phyloP scores from a whole-genome alignment of 2,888 invertebrate genomes.

The Heliconius ethilla region DNA sequence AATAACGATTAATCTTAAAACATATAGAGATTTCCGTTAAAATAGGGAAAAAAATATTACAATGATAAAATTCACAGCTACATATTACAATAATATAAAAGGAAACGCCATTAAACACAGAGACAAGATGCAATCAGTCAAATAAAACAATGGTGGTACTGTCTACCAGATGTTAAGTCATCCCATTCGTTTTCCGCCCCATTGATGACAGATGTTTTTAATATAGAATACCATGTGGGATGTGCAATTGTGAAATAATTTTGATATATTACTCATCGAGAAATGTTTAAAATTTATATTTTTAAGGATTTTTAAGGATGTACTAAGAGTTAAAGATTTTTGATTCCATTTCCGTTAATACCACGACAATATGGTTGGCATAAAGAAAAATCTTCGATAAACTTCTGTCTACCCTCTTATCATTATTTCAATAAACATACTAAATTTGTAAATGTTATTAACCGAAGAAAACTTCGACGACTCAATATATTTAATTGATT shows the following conservation, averaged over 20 bases:
- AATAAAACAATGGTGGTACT: conserved; percentile 36
- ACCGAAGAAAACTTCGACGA: neutral
- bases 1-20: too few species aligned
- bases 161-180: conserved; percentile 36
- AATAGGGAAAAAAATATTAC: neutral
- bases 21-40: neutral
- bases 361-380: too few species aligned
- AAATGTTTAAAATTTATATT: neutral
- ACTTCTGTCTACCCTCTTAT: too few species aligned
- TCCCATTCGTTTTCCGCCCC: conserved; percentile 37
- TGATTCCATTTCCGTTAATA: too few species aligned
- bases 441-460: neutral
- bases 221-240: conserved; percentile 20
- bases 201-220: conserved; percentile 35
- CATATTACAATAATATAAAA: neutral
- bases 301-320: neutral
- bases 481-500: too few species aligned
- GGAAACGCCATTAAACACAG: neutral
- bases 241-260: conserved; percentile 12
- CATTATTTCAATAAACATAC: neutral
- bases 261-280: neutral
- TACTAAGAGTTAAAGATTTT: too few species aligned
- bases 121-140: conserved; percentile 28
- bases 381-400: too few species aligned
- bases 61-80: neutral